A percentile compares a stretch with the other conserved stretches of the same genome.
These are phyloP conservation scores for Sceliomorpha sp. DNA, from an alignment of 2,888 invertebrate species.

Conservation along the genomic window DNA sequence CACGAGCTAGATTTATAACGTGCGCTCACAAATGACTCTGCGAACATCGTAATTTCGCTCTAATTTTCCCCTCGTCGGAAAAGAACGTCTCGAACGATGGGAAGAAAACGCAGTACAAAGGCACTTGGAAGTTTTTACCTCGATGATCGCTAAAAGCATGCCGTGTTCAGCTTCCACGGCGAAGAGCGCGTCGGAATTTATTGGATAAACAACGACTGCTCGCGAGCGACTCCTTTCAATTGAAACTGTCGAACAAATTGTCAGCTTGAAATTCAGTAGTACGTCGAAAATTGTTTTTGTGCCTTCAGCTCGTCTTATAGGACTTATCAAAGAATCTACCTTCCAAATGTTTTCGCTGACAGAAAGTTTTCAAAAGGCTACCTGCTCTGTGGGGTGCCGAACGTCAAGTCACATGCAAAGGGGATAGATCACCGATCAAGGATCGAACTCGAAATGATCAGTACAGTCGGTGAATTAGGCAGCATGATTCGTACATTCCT, in stretches of 20 bases:
- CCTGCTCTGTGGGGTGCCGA: slow-evolving; percentile 67
- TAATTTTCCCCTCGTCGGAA: background rate
- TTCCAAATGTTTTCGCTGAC: slow-evolving; percentile 59
- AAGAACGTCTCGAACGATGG: background rate
- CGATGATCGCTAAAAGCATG: too few relatives aligned
- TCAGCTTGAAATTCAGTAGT: slow-evolving; percentile 38
- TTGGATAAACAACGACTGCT: background rate
- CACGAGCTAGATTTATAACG: slow-evolving; percentile 67
- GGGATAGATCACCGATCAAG: slow-evolving; percentile 64
- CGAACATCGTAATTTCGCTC: background rate
- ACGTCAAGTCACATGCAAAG: slow-evolving; percentile 57
- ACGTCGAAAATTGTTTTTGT: slow-evolving; percentile 38
- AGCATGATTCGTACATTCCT: slow-evolving; percentile 76
- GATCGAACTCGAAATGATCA: slow-evolving; percentile 61
- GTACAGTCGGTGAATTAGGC: slow-evolving; percentile 71
- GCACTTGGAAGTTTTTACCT: too few relatives aligned
- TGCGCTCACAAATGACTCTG: slow-evolving; percentile 27
- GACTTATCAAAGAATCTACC: slow-evolving; percentile 30
- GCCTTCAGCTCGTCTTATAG: slow-evolving; percentile 24
- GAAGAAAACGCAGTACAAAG: too few relatives aligned
- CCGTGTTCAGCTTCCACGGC: too few relatives aligned
- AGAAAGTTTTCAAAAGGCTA: slow-evolving; percentile 67
- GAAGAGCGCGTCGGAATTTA: too few relatives aligned
- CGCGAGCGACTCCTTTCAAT: slow-evolving; percentile 9
- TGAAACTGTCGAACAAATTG: slow-evolving; percentile 32